Percentiles rank a stretch among this genome's conserved stretches.
Conservation (phyloP, 2,888 invertebrate genomes). For the Amaurobius ferox region DNA sequence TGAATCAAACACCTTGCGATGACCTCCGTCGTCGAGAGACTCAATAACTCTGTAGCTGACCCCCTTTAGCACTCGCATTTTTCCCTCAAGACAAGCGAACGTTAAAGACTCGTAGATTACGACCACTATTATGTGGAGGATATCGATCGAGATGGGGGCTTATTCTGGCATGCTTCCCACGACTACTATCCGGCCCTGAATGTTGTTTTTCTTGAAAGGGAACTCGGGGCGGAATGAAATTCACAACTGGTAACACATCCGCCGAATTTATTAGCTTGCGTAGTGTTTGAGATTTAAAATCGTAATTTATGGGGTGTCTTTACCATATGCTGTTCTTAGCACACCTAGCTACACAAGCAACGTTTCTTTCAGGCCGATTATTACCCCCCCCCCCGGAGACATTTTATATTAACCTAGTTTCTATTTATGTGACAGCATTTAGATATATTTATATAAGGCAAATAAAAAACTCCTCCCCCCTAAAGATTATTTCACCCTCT, state of each 20-base stretch:
- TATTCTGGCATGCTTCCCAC: constrained; percentile 63
- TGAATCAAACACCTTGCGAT: background rate
- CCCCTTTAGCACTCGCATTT: constrained; percentile 44
- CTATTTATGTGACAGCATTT: no score
- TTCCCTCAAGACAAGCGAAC: constrained; percentile 39
- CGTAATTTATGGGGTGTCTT: no score
- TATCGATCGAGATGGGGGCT: constrained; percentile 46
- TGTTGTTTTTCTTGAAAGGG: background rate
- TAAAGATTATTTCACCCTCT: no score
- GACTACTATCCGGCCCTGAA: background rate
- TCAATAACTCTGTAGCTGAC: constrained; percentile 60
- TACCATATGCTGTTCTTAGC: no score
- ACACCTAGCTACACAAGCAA: no score
- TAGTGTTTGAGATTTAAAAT: no score
- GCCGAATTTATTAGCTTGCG: background rate
- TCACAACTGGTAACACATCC: background rate
- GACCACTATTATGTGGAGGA: constrained; percentile 50
- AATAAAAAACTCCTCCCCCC: no score
- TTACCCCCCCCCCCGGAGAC: no score
- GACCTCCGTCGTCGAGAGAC: background rate
- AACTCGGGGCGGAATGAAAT: background rate
- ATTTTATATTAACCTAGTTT: no score
- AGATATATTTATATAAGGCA: no score
- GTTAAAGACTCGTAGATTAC: constrained; percentile 60
- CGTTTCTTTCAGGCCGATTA: no score